Conservation (phyloP, 1,140 invertebrate genomes). For the Pissodes strobi region DNA sequence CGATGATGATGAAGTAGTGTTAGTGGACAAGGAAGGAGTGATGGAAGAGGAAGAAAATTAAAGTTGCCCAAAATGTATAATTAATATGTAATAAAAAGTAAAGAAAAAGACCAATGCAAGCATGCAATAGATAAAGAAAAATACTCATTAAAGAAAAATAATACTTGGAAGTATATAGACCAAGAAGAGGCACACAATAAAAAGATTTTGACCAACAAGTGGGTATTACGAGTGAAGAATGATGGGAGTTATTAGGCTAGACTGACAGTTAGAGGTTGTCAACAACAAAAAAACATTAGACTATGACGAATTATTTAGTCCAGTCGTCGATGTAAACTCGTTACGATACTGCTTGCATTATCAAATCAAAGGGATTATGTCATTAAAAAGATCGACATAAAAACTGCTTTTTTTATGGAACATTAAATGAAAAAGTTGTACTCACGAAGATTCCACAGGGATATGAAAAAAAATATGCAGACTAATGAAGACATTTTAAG, state of each 20-base stretch:
- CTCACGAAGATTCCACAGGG: too few species aligned
- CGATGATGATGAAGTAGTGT: too few species aligned
- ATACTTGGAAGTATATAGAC: slow-evolving; percentile 27
- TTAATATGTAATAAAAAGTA: neutral
- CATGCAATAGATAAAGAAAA: slow-evolving; percentile 42
- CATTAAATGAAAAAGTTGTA: too few species aligned
- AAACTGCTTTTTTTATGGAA: too few species aligned
- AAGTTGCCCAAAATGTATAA: too few species aligned
- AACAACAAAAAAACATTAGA: too few species aligned
- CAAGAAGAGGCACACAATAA: too few species aligned
- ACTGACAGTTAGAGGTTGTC: slow-evolving; percentile 10
- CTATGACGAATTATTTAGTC: slow-evolving; percentile 15
- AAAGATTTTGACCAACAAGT: slow-evolving; percentile 31
- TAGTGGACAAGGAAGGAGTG: neutral
- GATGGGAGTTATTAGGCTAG: slow-evolving; percentile 26
- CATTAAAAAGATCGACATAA: too few species aligned
- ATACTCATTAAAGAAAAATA: slow-evolving; percentile 22
- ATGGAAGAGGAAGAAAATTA: neutral
- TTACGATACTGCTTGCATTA: too few species aligned
- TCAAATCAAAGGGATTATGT: too few species aligned
- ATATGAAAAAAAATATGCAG: too few species aligned
- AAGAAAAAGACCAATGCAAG: slow-evolving; percentile 1
- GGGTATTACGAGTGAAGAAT: slow-evolving; percentile 23
- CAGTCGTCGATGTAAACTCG: slow-evolving; percentile 9
- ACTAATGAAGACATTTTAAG: too few species aligned